Base-by-base conservation (phyloP, 2,888 invertebrate genomes). In the Digitonthophagus gazella region DNA sequence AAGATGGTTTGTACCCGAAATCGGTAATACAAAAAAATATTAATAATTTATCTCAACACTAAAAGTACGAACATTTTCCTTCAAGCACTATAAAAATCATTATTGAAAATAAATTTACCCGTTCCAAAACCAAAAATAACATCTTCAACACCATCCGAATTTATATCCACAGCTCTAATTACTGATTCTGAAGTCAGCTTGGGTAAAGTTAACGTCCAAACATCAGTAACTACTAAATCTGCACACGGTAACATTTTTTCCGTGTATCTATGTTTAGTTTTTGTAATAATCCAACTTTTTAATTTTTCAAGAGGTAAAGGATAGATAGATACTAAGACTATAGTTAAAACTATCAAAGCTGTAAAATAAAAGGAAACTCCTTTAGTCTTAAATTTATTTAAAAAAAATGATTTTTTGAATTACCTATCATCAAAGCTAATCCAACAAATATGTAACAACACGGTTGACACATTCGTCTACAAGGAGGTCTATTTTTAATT, bases 61-160 rank as follows among this genome's bases (percentile, higher is more conserved):
- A n/a, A n/a, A n/a, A n/a, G n/a, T n/a, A n/a, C n/a, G n/a, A n/a
- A n/a, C n/a, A n/a, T n/a, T n/a, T n/a, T 15, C 57, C 57, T n/a
- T n/a, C n/a, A n/a, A n/a, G n/a, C n/a, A n/a, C n/a, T n/a, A n/a
- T n/a, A n/a, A n/a, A n/a, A n/a, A n/a, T n/a, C n/a, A n/a, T n/a
- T n/a, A n/a, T n/a, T n/a, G n/a, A n/a, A n/a, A 22, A 18, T 15
- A 15, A 14, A 22, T 15, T 8, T 61, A 91, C 91, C 91, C 79
- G 93, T 91, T 67, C 91, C 92, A 82, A 90, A 93, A 71, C 93
- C 93, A 72, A 93, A 85, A 67, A 93, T 85, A 18, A 93, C 84
- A 81, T 94, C 93, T 65, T 89, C 85, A 6, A 90, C 79, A 15
- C 87, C 88, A 83, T 94, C 93, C 2, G 84, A 83, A 82, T 93